Conservation (phyloP, 2,888 invertebrate species). For the Oasisia sp. region DNA sequence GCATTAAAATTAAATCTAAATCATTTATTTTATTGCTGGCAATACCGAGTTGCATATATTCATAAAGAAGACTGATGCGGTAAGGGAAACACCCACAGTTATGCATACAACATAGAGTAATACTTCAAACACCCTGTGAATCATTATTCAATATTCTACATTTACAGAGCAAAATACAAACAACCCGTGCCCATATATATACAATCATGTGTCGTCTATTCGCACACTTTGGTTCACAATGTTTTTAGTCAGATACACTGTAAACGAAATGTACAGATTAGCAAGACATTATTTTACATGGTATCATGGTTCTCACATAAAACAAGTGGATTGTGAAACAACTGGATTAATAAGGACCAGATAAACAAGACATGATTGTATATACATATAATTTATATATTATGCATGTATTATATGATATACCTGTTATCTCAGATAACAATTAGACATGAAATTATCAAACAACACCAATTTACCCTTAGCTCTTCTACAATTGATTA, state of each 20-base stretch:
- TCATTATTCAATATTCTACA: constrained; percentile 1
- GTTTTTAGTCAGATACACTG: no score
- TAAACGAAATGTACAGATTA: no score
- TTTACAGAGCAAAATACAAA: background rate
- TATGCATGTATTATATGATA: background rate
- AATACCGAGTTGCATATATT: background rate
- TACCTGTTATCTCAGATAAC: background rate
- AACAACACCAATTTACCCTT: background rate
- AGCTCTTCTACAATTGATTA: background rate
- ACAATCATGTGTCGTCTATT: no score
- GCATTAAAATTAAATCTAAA: background rate
- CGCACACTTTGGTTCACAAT: no score
- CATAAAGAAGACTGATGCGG: background rate
- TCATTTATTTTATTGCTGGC: background rate
- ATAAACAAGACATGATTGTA: no score
- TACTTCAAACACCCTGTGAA: background rate
- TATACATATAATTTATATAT: background rate
- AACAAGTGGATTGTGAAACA: no score
- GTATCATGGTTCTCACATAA: no score
- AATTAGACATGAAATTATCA: background rate
- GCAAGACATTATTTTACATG: no score
- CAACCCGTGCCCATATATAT: background rate
- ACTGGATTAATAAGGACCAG: no score
- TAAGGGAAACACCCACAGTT: background rate
- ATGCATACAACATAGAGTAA: background rate